phyloP scores from a whole-genome alignment of 2,113 vertebrate genomes.

The Mastomys coucha region DNA sequence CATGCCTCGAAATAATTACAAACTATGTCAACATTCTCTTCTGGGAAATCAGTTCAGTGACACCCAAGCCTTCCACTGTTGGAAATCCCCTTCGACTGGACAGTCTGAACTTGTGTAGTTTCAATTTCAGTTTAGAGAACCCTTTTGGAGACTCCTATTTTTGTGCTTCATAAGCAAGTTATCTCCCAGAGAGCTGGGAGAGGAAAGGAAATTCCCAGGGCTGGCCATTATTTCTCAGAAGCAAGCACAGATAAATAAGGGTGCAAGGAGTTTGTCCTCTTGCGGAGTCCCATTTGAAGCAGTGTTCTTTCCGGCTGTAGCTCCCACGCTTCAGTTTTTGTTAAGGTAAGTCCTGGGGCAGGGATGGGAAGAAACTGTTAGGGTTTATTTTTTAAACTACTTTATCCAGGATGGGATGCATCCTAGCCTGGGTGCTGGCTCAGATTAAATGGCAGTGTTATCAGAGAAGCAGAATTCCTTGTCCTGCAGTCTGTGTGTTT shows the following conservation, averaged over 20 bases:
- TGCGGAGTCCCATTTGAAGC: neutral
- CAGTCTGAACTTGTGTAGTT: neutral
- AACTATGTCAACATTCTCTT: neutral
- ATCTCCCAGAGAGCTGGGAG: no score
- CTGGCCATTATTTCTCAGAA: neutral
- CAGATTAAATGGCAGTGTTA: neutral
- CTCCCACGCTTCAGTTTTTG: neutral
- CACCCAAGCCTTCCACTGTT: accelerated
- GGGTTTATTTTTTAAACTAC: neutral
- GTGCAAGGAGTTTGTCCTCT: neutral
- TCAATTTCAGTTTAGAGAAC: neutral
- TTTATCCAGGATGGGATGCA: neutral
- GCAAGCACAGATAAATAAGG: neutral
- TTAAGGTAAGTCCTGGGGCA: constrained; percentile 49
- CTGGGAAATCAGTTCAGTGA: neutral
- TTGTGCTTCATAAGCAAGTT: neutral
- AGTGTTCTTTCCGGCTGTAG: neutral
- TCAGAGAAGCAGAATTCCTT: neutral
- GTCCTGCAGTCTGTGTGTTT: neutral
- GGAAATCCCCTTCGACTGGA: neutral
- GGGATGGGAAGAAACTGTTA: neutral
- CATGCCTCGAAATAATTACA: neutral
- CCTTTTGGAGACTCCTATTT: neutral
- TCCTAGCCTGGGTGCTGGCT: neutral
- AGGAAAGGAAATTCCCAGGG: neutral